Base-by-base conservation (phyloP, 2,797 vertebrate genomes). In the Anolis apletophallus region DNA sequence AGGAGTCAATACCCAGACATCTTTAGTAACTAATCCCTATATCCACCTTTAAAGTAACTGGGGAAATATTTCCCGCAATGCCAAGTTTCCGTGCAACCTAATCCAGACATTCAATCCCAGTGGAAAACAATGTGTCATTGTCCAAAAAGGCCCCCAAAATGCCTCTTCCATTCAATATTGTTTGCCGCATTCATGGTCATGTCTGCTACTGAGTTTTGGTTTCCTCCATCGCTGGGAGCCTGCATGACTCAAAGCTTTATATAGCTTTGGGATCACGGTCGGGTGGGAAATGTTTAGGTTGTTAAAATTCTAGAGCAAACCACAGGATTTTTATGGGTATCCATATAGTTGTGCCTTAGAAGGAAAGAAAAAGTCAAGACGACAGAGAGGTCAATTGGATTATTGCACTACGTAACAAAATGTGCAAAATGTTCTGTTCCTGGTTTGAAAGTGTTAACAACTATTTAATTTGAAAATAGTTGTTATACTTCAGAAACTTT, bases 71-170 rank as follows among this genome's bases (percentile, higher is more conserved):
- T 59, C 29, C n/a, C 21, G 32, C 36, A 13, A 36, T 34, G 73
- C 85, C 80, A 82, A 46, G 34, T 77, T 87, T 87, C 80, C 80
- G 50, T 59, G 26, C 12, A 32, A 23, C 23, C 46, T 74, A 78
- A 59, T 72, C 34, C 26, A n/a, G n/a, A 16, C 46, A 5, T 68
- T 50, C 34, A 68, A 32, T 59, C 61, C 21, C 52, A n/a, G 26
- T n/a, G 36, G 64, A 71, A 87, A 87, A 83, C 64, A 59, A 69
- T 74, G 29, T 21, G 54, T 46, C 64, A 78, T 59, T 71, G 10
- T 57, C 64, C 73, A 69, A 68, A 40, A 46, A 68, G 69, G 7
- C 40, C 50, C 61, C 54, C 36, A 57, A 36, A 9, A 54, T 1
- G 77, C 21, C 4, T 68, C 54, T 77, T 36, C 54, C 77, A 26